A percentile compares a stretch with the other conserved stretches of the same genome.
Conservation (phyloP, 2,888 invertebrate species). For the Petrolisthes manimaculis region DNA sequence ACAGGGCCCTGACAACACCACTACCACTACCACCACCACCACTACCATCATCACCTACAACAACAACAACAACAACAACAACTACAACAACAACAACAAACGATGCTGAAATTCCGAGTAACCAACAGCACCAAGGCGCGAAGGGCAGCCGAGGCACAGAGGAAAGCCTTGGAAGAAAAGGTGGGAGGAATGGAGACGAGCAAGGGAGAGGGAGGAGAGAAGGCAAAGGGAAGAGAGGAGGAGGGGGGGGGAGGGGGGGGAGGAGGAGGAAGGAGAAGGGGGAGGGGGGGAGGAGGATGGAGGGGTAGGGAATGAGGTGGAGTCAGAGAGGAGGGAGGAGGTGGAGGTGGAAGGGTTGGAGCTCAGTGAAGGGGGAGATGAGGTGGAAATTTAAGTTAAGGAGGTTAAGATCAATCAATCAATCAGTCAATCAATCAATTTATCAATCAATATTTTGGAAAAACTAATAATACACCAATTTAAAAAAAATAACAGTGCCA, state of each 20-base stretch:
- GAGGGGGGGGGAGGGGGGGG: not conserved
- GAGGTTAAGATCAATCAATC: not conserved
- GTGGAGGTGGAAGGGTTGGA: not conserved
- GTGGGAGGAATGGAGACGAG: constrained; percentile 16
- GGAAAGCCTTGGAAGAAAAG: constrained; percentile 63
- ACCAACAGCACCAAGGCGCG: constrained; percentile 64
- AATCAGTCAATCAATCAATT: no score
- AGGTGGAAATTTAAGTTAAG: not conserved
- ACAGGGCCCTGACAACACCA: not conserved
- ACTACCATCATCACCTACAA: not conserved
- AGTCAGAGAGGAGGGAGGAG: not conserved
- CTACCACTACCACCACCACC: not conserved
- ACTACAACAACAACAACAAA: not conserved
- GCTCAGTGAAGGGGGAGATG: not conserved
- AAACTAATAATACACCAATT: no score
- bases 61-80: not conserved
- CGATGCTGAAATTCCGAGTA: constrained; percentile 63
- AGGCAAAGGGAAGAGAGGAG: not conserved
- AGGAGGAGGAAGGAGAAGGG: not conserved
- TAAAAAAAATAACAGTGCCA: no score
- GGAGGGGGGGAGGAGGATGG: not conserved
- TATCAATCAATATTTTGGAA: no score
- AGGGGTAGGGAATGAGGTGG: not conserved
- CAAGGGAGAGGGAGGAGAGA: not conserved
- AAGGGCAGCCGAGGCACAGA: constrained; percentile 59